phyloP scores from a whole-genome alignment of 2,888 invertebrate genomes.

The Limnephilus marmoratus region DNA sequence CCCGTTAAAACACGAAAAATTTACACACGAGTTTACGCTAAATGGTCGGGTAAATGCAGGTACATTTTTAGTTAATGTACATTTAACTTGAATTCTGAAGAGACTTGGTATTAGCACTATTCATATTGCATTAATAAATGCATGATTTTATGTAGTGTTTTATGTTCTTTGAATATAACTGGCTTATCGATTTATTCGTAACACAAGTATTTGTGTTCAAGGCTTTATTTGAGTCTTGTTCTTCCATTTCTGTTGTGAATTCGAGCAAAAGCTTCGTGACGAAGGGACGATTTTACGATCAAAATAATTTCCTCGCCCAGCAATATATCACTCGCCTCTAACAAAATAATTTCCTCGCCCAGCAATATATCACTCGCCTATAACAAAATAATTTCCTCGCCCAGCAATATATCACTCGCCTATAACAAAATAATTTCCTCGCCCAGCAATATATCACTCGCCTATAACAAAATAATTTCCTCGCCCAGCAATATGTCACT shows the following conservation, averaged over 20 bases:
- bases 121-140: background rate
- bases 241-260: background rate
- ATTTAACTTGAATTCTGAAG: background rate
- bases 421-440: constrained; percentile 2
- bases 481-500: constrained; percentile 2
- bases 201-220: background rate
- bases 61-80: too few relatives aligned
- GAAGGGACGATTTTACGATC: background rate
- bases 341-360: constrained; percentile 3
- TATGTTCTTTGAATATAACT: background rate
- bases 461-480: background rate
- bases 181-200: background rate
- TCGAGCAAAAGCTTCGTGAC: background rate
- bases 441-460: background rate
- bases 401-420: background rate
- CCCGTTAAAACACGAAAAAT: too few relatives aligned
- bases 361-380: background rate
- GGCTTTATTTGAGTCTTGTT: background rate
- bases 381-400: constrained; percentile 11
- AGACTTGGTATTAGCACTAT: background rate
- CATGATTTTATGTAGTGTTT: background rate
- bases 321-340: background rate
- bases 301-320: background rate
- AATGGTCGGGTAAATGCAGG: too few relatives aligned
- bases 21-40: too few relatives aligned